Percentiles rank a stretch among this genome's conserved stretches.
Evolutionary conservation across 2,113 vertebrate species (phyloP).

Genomic region (Bos indicus): DNA sequence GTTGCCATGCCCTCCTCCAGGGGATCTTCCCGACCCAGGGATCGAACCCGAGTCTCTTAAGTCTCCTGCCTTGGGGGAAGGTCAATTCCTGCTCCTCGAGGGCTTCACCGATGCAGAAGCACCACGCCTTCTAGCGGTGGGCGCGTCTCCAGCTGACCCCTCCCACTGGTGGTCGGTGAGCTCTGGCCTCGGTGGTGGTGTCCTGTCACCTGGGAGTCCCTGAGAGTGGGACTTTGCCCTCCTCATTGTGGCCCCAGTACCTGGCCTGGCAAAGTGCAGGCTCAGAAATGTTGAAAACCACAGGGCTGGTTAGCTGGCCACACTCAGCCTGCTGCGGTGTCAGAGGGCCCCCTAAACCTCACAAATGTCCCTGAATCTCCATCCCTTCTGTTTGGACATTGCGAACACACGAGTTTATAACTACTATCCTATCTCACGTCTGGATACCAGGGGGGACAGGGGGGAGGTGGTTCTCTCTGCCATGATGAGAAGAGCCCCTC

Average conservation of each 20-base stretch:
- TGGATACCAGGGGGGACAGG: background rate
- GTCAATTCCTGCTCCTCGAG: rapidly evolving
- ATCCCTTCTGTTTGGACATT: no score
- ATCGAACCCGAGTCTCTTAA: background rate
- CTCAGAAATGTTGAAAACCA: background rate
- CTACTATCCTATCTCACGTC: background rate
- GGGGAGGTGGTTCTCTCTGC: background rate
- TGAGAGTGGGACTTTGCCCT: background rate
- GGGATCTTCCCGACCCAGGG: background rate
- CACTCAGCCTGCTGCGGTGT: background rate
- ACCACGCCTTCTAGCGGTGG: rapidly evolving
- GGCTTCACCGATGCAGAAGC: rapidly evolving
- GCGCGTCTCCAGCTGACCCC: background rate
- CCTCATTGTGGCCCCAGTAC: background rate
- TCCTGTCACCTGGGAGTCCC: background rate
- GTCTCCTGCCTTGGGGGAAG: background rate
- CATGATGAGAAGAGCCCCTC: background rate
- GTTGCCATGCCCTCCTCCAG: background rate
- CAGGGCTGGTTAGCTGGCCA: rapidly evolving
- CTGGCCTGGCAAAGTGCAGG: background rate
- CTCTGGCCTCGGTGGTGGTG: background rate
- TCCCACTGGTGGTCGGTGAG: background rate
- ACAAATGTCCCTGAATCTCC: rapidly evolving
- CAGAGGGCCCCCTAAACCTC: no score
- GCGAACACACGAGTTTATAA: background rate